Evolutionary conservation across 2,113 vertebrate genomes (phyloP).

Genomic region (Astatoreochromis straeleni): DNA sequence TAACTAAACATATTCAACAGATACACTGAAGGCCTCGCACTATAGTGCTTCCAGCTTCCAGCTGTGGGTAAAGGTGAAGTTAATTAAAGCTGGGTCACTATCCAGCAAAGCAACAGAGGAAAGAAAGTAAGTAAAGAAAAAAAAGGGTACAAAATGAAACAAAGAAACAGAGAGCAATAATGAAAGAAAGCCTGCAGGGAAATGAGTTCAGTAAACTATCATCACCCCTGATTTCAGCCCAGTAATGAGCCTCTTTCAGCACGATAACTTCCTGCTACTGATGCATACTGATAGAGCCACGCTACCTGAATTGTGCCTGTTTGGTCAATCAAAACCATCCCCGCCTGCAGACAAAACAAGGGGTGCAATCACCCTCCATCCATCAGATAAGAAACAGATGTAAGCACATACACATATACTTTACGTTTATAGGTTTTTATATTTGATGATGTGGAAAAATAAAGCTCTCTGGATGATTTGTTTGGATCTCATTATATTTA

Average conservation of each 20-base stretch:
- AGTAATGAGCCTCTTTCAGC: slow-evolving; percentile 57
- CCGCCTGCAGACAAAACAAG: slow-evolving; percentile 63
- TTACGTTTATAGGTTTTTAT: background rate
- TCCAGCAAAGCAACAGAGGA: background rate
- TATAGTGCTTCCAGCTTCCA: slow-evolving; percentile 17
- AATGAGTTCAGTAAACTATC: slow-evolving; percentile 36
- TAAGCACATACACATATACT: background rate
- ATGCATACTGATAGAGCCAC: slow-evolving; percentile 45
- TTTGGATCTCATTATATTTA: slow-evolving; percentile 30
- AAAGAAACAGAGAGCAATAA: background rate
- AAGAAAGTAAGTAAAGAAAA: background rate
- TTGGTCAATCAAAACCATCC: slow-evolving; percentile 56
- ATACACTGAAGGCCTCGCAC: background rate
- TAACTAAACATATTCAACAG: slow-evolving; percentile 40
- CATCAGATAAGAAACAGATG: slow-evolving; percentile 64
- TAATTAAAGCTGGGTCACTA: slow-evolving; percentile 27
- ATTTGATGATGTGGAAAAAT: slow-evolving; percentile 19
- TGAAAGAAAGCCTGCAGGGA: background rate
- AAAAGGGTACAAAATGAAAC: background rate
- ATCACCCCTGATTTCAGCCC: slow-evolving; percentile 38
- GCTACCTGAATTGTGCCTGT: slow-evolving; percentile 63
- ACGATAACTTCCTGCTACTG: slow-evolving; percentile 48
- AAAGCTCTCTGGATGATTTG: slow-evolving; percentile 22
- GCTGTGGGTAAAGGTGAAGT: slow-evolving; percentile 32
- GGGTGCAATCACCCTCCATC: slow-evolving; percentile 39